Evolutionary conservation across 2,888 invertebrate species (phyloP).

Genomic region (Drosophila lacicola): DNA sequence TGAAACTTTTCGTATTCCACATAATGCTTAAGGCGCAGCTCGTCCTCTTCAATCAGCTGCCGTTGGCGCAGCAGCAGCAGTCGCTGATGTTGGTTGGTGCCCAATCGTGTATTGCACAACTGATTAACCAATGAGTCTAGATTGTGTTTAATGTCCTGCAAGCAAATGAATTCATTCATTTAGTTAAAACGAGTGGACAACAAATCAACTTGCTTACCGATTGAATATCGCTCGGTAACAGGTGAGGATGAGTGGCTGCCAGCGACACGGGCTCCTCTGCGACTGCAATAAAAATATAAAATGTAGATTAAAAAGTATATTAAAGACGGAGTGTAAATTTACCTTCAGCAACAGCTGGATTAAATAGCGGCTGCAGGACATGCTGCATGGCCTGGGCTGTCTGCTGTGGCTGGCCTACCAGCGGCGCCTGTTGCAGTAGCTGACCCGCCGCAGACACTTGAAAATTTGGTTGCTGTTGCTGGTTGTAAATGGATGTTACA

Average conservation of each 20-base stretch:
- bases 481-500: conserved; percentile 59
- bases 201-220: conserved; percentile 71
- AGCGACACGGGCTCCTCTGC: conserved; percentile 84
- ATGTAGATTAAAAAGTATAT: neutral
- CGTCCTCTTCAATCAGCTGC: conserved; percentile 85
- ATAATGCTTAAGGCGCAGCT: conserved; percentile 84
- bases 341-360: conserved; percentile 69
- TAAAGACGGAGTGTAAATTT: neutral
- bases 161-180: neutral
- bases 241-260: conserved; percentile 84
- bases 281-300: conserved; percentile 52
- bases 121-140: conserved; percentile 83
- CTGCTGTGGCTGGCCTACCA: conserved; percentile 60
- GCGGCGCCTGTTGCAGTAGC: conserved; percentile 62
- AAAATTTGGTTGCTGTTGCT: conserved; percentile 58
- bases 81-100: conserved; percentile 84
- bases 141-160: conserved; percentile 85
- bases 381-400: conserved; percentile 65
- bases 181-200: neutral
- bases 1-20: conserved; percentile 85
- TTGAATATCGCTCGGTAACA: conserved; percentile 84
- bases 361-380: conserved; percentile 68
- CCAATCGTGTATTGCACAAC: conserved; percentile 83
- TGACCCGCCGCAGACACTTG: conserved; percentile 62
- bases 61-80: conserved; percentile 83